Percentiles rank a stretch among this genome's conserved stretches.
Conservation (phyloP, 1,140 invertebrate species). For the Geopemphigus sp. region DNA sequence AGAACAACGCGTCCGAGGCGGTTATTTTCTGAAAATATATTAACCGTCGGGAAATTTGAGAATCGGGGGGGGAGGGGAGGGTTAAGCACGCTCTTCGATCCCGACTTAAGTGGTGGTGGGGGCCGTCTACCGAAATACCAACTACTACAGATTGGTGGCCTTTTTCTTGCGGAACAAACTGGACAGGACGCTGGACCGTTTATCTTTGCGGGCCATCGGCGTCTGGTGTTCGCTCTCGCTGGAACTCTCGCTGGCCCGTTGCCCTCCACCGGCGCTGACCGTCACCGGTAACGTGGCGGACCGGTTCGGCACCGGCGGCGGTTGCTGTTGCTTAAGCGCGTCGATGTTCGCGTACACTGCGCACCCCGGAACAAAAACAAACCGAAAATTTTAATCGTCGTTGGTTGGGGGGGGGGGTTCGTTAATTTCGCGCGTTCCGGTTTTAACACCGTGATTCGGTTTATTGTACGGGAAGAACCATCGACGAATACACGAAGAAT, state of each 20-base stretch:
- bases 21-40: neutral
- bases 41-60: neutral
- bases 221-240: slow-evolving; percentile 54
- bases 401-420: too few species aligned
- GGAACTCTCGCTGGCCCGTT: slow-evolving; percentile 54
- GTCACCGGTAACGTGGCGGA: slow-evolving; percentile 52
- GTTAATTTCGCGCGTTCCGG: too few species aligned
- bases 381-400: too few species aligned
- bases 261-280: slow-evolving; percentile 33
- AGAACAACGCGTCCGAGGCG: too few species aligned
- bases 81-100: too few species aligned
- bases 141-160: slow-evolving; percentile 51
- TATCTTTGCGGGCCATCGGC: slow-evolving; percentile 52
- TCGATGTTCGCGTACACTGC: slow-evolving; percentile 39
- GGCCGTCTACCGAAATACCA: too few species aligned
- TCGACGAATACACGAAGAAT: too few species aligned
- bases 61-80: too few species aligned
- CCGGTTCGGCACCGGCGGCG: slow-evolving; percentile 16
- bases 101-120: too few species aligned
- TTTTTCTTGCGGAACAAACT: slow-evolving; percentile 54
- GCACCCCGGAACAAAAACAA: neutral
- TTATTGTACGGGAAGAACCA: too few species aligned
- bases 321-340: neutral
- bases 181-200: slow-evolving; percentile 53
- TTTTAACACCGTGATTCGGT: too few species aligned